Percentiles rank a stretch among this genome's conserved stretches.
Conservation (phyloP, 2,113 vertebrate genomes). For the Cebus imitator region DNA sequence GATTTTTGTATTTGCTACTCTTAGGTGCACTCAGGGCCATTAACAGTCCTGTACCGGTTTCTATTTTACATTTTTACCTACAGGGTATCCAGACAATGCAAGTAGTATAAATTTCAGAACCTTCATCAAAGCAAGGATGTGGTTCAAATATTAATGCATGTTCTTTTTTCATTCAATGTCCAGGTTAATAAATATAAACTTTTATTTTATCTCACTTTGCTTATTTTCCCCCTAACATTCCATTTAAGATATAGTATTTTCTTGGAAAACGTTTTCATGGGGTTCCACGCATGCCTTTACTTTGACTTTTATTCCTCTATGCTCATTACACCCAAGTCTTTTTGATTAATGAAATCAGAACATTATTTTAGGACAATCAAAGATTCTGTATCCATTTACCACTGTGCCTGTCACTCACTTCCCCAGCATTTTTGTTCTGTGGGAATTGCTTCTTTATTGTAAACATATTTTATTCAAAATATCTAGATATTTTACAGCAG, state of each 20-base stretch:
- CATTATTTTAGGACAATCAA: slow-evolving; percentile 19
- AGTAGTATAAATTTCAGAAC: background rate
- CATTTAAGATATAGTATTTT: background rate
- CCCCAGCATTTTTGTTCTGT: background rate
- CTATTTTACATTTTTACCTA: slow-evolving; percentile 31
- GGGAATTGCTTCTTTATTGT: background rate
- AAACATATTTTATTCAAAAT: slow-evolving; percentile 6
- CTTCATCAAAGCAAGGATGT: background rate
- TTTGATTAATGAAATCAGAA: background rate
- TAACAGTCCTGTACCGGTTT: background rate
- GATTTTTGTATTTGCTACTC: slow-evolving; percentile 6
- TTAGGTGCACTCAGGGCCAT: background rate
- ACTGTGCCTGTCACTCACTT: background rate
- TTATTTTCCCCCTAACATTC: background rate
- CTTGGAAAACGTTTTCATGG: background rate
- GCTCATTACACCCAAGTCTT: background rate
- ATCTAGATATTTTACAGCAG: background rate
- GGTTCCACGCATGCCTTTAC: background rate
- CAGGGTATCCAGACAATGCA: background rate
- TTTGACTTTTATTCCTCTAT: background rate
- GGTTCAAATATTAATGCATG: background rate
- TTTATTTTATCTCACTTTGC: background rate
- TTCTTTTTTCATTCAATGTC: background rate
- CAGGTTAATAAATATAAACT: slow-evolving; percentile 13
- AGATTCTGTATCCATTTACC: background rate